These are phyloP conservation scores for Anoplolepis gracilipes DNA, from an alignment of 1,140 invertebrate species.

Conservation along the genomic window DNA sequence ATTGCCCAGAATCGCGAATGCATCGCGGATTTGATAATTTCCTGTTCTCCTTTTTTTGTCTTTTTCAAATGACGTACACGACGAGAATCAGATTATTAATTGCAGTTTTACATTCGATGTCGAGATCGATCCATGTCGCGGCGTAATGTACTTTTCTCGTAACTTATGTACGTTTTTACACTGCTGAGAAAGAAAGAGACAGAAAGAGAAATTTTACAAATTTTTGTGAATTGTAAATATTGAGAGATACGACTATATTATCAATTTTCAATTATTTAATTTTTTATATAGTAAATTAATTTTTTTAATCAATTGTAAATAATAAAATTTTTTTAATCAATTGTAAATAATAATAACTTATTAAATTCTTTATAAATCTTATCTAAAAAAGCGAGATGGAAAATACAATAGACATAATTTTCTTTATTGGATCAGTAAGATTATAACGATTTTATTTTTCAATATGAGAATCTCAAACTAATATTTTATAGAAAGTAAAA, in stretches of 20 bases:
- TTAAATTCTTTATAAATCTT: neutral
- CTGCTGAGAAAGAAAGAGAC: no score
- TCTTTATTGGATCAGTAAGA: neutral
- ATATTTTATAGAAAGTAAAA: conserved; percentile 6
- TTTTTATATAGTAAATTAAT: no score
- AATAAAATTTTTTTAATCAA: no score
- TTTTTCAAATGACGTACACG: conserved; percentile 48
- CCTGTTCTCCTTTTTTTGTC: conserved; percentile 49
- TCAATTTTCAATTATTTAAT: neutral
- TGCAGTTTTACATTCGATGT: conserved; percentile 52
- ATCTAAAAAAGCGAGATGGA: neutral
- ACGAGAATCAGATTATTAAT: conserved; percentile 58
- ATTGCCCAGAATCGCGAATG: conserved; percentile 56
- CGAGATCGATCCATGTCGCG: conserved; percentile 21
- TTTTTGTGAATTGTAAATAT: neutral
- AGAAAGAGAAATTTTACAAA: neutral
- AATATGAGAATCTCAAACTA: neutral
- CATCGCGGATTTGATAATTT: conserved; percentile 61
- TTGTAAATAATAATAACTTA: no score
- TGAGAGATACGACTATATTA: neutral
- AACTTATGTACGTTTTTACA: conserved; percentile 7
- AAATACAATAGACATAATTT: neutral
- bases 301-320: no score
- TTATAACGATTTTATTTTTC: conserved; percentile 2
- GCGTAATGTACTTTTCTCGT: conserved; percentile 19